Conservation (phyloP, 2,888 invertebrate genomes). For the Arctia plantaginis region DNA sequence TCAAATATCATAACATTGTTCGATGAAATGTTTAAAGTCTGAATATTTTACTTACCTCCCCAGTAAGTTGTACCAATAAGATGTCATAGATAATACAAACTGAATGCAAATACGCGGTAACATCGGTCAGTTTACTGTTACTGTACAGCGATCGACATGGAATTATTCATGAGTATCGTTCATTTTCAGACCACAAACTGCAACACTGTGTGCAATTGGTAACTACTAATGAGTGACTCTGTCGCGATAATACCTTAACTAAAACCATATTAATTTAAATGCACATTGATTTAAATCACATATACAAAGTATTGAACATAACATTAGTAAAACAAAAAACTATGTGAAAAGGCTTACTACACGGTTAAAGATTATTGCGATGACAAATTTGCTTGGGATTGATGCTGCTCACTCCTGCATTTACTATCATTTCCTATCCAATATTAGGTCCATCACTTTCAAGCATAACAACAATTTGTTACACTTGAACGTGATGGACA, state of each 20-base stretch:
- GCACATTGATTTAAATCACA: not conserved
- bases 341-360: too few relatives aligned
- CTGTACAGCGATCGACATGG: not conserved
- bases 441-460: too few relatives aligned
- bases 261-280: not conserved
- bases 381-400: too few relatives aligned
- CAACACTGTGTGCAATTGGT: not conserved
- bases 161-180: conserved; percentile 1
- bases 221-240: not conserved
- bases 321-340: too few relatives aligned
- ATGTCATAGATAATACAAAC: not conserved
- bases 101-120: not conserved
- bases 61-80: not conserved
- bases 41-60: not conserved
- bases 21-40: not conserved
- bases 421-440: too few relatives aligned
- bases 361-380: too few relatives aligned
- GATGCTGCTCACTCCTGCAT: too few relatives aligned
- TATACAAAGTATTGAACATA: not conserved
- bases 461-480: too few relatives aligned
- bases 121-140: not conserved
- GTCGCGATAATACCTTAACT: not conserved
- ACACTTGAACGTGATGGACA: too few relatives aligned
- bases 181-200: not conserved
- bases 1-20: not conserved